Conservation (phyloP, 92 coral and sea anemone species). For the Phenganax stokvisi region DNA sequence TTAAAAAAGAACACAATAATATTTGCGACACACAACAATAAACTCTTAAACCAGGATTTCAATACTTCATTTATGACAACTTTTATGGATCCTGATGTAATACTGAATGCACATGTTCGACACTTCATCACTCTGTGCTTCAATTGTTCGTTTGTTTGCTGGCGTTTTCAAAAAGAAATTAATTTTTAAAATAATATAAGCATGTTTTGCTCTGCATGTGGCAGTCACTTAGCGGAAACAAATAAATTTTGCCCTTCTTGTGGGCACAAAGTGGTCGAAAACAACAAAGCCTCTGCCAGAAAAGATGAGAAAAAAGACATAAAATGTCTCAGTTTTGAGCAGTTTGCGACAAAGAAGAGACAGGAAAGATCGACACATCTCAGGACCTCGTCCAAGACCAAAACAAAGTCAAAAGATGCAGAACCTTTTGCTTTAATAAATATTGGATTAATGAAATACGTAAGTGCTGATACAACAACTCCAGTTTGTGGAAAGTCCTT, state of each 20-base stretch:
- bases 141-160: too few relatives aligned
- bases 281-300: background rate
- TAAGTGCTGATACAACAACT: conserved; percentile 10
- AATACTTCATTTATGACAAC: too few relatives aligned
- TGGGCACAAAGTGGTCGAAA: conserved; percentile 5
- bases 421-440: conserved; percentile 39
- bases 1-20: too few relatives aligned
- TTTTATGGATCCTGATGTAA: too few relatives aligned
- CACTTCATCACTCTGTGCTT: too few relatives aligned
- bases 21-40: too few relatives aligned
- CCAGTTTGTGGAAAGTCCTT: conserved; percentile 35
- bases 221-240: background rate
- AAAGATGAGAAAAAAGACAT: background rate
- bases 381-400: conserved; percentile 13
- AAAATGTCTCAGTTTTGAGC: conserved; percentile 39
- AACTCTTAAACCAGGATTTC: too few relatives aligned
- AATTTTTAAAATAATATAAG: background rate
- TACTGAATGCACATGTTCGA: too few relatives aligned
- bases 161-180: too few relatives aligned
- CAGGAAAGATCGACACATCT: conserved; percentile 41
- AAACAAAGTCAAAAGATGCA: conserved; percentile 26
- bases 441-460: conserved; percentile 33
- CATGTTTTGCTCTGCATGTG: conserved; percentile 40
- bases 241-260: conserved; percentile 33
- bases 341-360: conserved; percentile 35